Base-by-base conservation (phyloP, 2,888 invertebrate species). In the Mesodorylaimus sp. region DNA sequence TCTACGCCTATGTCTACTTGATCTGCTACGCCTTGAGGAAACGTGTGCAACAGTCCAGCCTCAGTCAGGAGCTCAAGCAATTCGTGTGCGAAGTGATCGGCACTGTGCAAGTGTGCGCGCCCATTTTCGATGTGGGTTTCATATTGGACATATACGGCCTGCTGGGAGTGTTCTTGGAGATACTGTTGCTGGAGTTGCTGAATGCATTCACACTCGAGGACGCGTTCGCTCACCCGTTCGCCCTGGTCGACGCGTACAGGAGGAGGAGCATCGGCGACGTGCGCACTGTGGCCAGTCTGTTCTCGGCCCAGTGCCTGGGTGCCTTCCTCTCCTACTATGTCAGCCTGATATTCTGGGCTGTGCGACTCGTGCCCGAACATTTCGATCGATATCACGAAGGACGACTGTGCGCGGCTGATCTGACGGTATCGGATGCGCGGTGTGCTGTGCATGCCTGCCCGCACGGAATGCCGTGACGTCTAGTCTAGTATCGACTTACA, bases 91-190 rank as follows among this genome's bases (percentile, higher is more conserved):
- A 43, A 43, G 13, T 43, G 7, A 43, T 43, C 21, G 44, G 13
- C 5, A 43, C 44, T 26, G 27, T 43, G 5, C 44, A 43, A 26
- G 56, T 63, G 52, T 64, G 63, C 50, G 56, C 62, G 25, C 63
- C 63, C 1, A 63, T 63, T 62, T 63, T 63, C 52, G 63, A 63
- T 46, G 63, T 63, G 16, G 63, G 62, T 24, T 56, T 61, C 13
- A 55, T 63, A 38, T 52, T 63, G 38, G 63, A 64, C 3, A 57
- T 55, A 36, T 63, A 63, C 47, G 64, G 64, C 21, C 46, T 63
- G 16, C 43, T 54, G 28, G 63, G 59, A 26, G 1, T 37, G 36
- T 42, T 47, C 36, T 45, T 63, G 24, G 63, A 63, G 52, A 63
- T 63, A 43, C 58, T 60, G 19, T 3, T 62, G 21, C 56, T 63